Base-by-base conservation (phyloP, 1,140 invertebrate genomes). In the Lepidurus packardi region DNA sequence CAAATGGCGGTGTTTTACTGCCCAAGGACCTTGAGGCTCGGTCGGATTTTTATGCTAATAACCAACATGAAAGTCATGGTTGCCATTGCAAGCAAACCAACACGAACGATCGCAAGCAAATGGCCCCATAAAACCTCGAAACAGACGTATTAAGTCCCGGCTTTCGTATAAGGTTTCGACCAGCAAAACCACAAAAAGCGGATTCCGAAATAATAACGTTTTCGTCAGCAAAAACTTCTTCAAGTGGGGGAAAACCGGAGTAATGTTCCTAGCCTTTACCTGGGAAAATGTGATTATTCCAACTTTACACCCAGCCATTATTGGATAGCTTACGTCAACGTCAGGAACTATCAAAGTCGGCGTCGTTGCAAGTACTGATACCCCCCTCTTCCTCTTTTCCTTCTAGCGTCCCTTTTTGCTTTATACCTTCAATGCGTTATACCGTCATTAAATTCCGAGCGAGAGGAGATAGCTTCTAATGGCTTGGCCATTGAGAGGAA, bases 371-470 rank as follows among this genome's bases (percentile, higher is more conserved):
- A 65, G 21, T 34, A 34, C 34, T 34, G 4, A 21, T 47, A 47
- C 45, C 45, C 45, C 45, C 3, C 45, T 16, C 45, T 16, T 16
- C 45, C 45, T 2, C 16, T 16, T 47, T 16, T 9, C 45, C 16
- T 5, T 65, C 47, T 10, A 6, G 13, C 47, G 47, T 13, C 13
- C 47, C 7, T 11, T 13, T 65, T 65, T 65, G 53, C 53, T 65
- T 34, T 65, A 65, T 65, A 65, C 53, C 53, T 21, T 65, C 53
- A 65, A 21, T 65, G 53, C 53, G 53, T 65, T 65, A 65, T 65
- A 65, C 53, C 53, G 53, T 65, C 53, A 65, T 65, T 65, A 65
- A 65, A 65, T 65, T 65, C 53, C 53, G 53, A 13, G 53, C 53
- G 53, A 65, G 53, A 65, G 53, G 21, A 65, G 53, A 21, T 65